Conservation (phyloP, 2,113 vertebrate genomes). For the Phaethon lepturus region DNA sequence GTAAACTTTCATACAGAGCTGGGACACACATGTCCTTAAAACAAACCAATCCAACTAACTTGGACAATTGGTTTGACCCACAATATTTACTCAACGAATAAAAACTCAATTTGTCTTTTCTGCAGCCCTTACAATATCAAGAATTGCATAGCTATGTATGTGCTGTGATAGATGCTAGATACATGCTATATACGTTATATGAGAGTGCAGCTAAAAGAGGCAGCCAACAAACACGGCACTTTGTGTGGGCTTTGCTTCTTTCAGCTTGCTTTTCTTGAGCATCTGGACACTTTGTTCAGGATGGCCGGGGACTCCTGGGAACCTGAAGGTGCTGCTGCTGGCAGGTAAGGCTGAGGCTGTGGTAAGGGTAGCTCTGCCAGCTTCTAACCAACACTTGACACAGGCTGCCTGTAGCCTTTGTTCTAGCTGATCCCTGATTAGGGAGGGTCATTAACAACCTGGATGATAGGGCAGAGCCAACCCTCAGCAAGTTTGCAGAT, state of each 20-base stretch:
- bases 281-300: not conserved
- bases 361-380: not conserved
- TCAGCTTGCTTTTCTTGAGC: not conserved
- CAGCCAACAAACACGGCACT: not conserved
- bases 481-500: not conserved
- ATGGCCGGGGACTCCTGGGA: not conserved
- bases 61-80: not conserved
- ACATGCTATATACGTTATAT: not conserved
- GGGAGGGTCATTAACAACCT: not conserved
- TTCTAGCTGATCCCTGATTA: not conserved
- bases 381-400: not conserved
- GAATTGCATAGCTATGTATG: not conserved
- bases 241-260: not conserved
- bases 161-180: not conserved
- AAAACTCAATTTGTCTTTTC: not conserved
- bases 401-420: not conserved
- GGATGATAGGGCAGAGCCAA: not conserved
- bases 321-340: not conserved
- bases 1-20: not conserved
- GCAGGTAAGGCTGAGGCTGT: not conserved
- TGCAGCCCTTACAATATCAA: not conserved
- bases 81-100: not conserved
- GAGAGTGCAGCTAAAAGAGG: not conserved
- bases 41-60: not conserved
- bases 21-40: not conserved